Percentiles rank a stretch among this genome's conserved stretches.
Evolutionary conservation across 2,888 invertebrate genomes (phyloP).

Genomic region (Quadriops clusia): DNA sequence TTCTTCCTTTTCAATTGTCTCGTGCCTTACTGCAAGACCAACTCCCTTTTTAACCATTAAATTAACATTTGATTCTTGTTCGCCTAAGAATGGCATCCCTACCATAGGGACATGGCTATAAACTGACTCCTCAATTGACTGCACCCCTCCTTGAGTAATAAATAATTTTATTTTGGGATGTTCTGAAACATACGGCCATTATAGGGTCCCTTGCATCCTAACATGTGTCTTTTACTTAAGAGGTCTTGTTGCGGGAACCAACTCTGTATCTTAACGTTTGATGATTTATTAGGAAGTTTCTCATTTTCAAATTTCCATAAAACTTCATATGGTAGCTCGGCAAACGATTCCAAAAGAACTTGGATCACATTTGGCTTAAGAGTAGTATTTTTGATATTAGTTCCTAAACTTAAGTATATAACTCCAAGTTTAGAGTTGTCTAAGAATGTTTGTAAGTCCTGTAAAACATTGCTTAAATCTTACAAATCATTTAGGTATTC

Average conservation of each 20-base stretch:
- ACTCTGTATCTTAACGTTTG: constrained; percentile 12
- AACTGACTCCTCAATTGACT: constrained; percentile 25
- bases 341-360: constrained; percentile 22
- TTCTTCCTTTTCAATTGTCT: constrained; percentile 20
- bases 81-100: constrained; percentile 23
- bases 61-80: constrained; percentile 22
- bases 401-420: constrained; percentile 29
- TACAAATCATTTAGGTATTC: not conserved
- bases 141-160: constrained; percentile 14
- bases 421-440: constrained; percentile 23
- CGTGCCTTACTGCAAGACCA: constrained; percentile 18
- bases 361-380: constrained; percentile 19
- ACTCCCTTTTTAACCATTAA: constrained; percentile 18
- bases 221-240: too few relatives aligned
- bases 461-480: constrained; percentile 7
- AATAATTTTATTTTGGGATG: constrained; percentile 13
- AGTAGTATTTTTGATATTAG: constrained; percentile 22
- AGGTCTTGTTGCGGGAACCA: constrained; percentile 11
- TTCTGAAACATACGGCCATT: constrained; percentile 9
- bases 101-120: constrained; percentile 21
- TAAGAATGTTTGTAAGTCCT: constrained; percentile 24
- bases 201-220: too few relatives aligned
- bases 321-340: constrained; percentile 23
- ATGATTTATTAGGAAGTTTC: constrained; percentile 10
- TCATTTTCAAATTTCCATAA: constrained; percentile 28